Conservation (phyloP, 1,140 invertebrate genomes). For the Polypedilum pembai region DNA sequence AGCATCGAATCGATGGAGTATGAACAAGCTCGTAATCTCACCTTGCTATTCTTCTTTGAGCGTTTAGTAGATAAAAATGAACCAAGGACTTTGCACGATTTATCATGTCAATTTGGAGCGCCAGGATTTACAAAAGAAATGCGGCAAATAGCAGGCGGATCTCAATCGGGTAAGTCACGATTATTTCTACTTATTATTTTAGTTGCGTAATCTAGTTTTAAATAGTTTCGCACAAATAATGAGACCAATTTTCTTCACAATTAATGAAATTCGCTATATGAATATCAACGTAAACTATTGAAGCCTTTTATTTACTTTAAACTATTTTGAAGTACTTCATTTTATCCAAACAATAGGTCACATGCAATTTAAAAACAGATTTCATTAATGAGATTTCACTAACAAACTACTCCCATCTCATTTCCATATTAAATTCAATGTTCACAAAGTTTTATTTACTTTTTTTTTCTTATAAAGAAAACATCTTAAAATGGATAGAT, state of each 20-base stretch:
- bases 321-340: neutral
- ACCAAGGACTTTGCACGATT: conserved; percentile 87
- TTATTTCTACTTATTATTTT: neutral
- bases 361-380: too few species aligned
- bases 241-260: neutral
- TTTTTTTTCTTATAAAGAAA: neutral
- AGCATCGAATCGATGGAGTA: conserved; percentile 88
- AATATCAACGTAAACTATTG: neutral
- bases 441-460: neutral
- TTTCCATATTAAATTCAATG: neutral
- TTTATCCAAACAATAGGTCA: too few species aligned
- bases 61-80: conserved; percentile 88
- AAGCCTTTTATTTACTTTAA: conserved; percentile 16
- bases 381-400: too few species aligned
- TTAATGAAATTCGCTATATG: neutral
- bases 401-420: neutral
- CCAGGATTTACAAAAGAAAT: conserved; percentile 94
- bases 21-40: conserved; percentile 87
- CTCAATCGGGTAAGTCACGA: conserved; percentile 61
- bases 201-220: neutral
- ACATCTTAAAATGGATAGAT: neutral
- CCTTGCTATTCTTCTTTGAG: conserved; percentile 92
- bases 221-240: neutral
- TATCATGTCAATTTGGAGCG: conserved; percentile 93
- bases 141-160: conserved; percentile 89